Conservation (phyloP, 2,888 invertebrate species). For the Autographa pulchrina region DNA sequence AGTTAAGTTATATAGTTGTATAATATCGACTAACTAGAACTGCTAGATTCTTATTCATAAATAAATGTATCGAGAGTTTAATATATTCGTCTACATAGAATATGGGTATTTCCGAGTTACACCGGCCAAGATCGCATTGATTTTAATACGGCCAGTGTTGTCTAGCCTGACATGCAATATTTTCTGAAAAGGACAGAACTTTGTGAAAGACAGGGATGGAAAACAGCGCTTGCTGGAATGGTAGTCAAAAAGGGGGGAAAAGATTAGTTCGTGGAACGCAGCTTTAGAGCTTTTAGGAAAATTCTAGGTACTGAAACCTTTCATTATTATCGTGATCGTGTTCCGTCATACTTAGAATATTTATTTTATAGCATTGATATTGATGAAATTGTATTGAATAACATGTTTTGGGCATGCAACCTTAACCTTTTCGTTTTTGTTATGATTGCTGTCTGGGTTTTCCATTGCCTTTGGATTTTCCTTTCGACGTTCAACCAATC, state of each 20-base stretch:
- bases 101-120: neutral
- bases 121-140: neutral
- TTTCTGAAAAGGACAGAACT: neutral
- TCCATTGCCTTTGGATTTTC: neutral
- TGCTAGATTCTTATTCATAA: neutral
- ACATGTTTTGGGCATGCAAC: neutral
- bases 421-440: neutral
- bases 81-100: neutral
- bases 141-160: neutral
- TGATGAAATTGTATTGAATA: neutral
- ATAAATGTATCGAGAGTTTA: neutral
- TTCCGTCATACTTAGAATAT: neutral
- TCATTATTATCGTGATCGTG: neutral
- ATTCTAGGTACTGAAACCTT: neutral
- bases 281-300: neutral
- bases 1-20: too few species aligned
- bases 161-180: constrained; percentile 1
- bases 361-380: neutral
- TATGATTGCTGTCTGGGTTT: neutral
- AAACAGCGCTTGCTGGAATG: neutral
- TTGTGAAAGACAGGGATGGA: neutral
- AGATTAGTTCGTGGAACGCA: neutral
- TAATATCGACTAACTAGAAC: neutral
- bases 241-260: neutral
- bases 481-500: neutral